A percentile compares a stretch with the other conserved stretches of the same genome.
phyloP scores from a whole-genome alignment of 2,113 vertebrate species.

The Pelusios castaneus region DNA sequence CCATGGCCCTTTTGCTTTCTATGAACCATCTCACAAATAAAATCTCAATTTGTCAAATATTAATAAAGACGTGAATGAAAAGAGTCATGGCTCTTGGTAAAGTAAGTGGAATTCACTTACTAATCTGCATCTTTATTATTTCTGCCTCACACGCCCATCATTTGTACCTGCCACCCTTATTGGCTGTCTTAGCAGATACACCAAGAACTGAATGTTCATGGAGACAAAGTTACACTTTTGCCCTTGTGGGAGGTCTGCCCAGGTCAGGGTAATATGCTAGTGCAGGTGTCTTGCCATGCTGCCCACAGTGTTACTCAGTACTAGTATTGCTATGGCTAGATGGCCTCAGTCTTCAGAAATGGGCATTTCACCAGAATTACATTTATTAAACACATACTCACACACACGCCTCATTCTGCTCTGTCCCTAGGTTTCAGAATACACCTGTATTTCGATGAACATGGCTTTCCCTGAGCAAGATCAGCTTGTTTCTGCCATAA shows the following conservation, averaged over 20 bases:
- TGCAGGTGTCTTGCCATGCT: not conserved
- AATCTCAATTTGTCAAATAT: not conserved
- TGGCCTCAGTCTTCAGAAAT: conserved; percentile 21
- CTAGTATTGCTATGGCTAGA: not conserved
- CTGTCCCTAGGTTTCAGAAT: not conserved
- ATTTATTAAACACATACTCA: not conserved
- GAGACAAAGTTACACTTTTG: not conserved
- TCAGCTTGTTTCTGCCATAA: not conserved
- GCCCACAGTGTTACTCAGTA: not conserved
- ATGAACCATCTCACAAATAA: not conserved
- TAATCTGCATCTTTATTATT: not conserved
- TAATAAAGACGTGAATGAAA: not conserved
- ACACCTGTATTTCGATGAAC: not conserved
- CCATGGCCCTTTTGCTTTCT: not conserved
- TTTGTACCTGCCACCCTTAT: not conserved
- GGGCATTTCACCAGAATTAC: not conserved
- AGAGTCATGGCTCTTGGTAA: not conserved
- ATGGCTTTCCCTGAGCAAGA: conserved; percentile 2
- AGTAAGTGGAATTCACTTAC: not conserved
- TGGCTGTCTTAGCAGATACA: not conserved
- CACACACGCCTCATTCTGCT: not conserved
- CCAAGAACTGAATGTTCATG: not conserved
- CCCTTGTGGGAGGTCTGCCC: not conserved
- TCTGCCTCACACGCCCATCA: fast-evolving
- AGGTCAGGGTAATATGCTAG: not conserved